Percentiles rank a stretch among this genome's conserved stretches.
Conservation (phyloP, 2,797 vertebrate genomes). For the Clarias fuscus region DNA sequence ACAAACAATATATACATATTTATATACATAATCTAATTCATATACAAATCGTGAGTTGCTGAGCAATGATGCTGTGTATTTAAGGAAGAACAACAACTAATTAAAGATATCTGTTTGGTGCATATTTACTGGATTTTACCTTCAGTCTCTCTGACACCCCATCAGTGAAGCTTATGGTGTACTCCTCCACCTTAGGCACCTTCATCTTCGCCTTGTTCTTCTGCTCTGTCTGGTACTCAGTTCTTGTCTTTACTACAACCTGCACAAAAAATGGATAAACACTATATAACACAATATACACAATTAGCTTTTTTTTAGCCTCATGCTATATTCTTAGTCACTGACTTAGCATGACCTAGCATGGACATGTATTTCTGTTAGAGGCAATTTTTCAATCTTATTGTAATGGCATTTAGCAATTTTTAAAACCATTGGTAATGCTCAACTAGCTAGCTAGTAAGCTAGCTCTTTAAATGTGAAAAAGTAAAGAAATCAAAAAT, state of each 20-base stretch:
- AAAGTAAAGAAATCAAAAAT: background rate
- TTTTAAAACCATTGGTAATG: background rate
- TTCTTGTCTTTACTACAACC: constrained; percentile 98
- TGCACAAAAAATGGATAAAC: constrained; percentile 61
- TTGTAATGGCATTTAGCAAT: background rate
- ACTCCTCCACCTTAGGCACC: constrained; percentile 96
- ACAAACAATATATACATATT: background rate
- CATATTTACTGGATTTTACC: constrained; percentile 65
- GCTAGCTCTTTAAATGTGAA: background rate
- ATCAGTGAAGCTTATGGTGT: constrained; percentile 95
- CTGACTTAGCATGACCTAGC: background rate
- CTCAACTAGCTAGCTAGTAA: background rate
- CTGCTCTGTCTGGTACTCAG: constrained; percentile 96
- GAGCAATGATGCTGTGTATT: background rate
- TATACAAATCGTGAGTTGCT: background rate
- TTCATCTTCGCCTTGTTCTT: constrained; percentile 92
- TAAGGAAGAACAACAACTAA: background rate
- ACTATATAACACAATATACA: background rate
- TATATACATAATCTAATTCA: background rate
- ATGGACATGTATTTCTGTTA: background rate
- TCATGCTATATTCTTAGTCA: background rate
- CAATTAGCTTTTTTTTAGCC: background rate
- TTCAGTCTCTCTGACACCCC: constrained; percentile 88
- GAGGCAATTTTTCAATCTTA: background rate
- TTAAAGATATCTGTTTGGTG: background rate